Evolutionary conservation across 2,797 vertebrate genomes (phyloP).

Genomic region (Tarsius wallacei): DNA sequence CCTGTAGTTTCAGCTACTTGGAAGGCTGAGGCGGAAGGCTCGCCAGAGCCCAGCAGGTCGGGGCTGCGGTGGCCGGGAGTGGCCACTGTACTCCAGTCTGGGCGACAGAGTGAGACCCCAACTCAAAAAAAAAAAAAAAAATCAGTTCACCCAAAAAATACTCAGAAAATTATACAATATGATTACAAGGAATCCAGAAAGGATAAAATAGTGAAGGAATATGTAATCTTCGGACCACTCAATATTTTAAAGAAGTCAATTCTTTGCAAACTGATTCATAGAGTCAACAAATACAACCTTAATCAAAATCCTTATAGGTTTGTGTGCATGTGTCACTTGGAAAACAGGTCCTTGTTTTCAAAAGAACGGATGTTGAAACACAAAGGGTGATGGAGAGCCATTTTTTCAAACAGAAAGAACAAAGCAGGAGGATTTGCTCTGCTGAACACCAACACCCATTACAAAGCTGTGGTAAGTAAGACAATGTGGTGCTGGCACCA

Average conservation of each 20-base stretch:
- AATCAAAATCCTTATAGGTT: neutral
- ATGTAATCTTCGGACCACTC: neutral
- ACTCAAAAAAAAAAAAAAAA: neutral
- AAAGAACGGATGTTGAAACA: neutral
- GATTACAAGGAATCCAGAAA: conserved; percentile 37
- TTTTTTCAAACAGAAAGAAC: neutral
- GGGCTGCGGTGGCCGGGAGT: too few relatives aligned
- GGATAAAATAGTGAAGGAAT: neutral
- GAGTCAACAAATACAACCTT: neutral
- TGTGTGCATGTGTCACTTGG: neutral
- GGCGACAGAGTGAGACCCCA: too few relatives aligned
- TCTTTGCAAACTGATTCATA: neutral
- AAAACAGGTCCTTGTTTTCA: neutral
- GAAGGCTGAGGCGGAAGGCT: too few relatives aligned
- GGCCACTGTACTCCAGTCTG: too few relatives aligned
- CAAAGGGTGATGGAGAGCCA: neutral
- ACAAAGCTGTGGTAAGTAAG: neutral
- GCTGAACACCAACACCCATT: neutral
- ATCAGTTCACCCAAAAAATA: conserved; percentile 19
- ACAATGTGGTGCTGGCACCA: neutral
- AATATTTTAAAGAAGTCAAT: neutral
- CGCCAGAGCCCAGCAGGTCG: too few relatives aligned
- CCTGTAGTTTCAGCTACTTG: too few relatives aligned
- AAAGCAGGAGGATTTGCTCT: neutral
- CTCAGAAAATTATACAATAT: neutral